Base-by-base conservation (phyloP, 1,140 invertebrate genomes). In the Sitodiplosis mosellana region DNA sequence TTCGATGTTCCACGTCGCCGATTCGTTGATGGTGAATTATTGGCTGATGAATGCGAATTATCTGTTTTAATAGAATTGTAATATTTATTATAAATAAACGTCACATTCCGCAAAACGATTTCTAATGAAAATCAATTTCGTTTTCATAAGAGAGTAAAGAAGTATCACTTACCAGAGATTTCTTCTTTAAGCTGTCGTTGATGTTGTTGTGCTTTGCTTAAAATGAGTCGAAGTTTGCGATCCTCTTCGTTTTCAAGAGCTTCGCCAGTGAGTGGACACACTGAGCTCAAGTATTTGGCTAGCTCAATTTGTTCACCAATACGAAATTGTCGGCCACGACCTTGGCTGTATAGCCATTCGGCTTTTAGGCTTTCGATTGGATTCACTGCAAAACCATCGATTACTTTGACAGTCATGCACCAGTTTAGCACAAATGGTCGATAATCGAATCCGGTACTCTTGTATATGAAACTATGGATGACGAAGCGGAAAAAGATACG, bases 341-440 rank as follows among this genome's bases (percentile, higher is more conserved):
- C 88, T 70, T 93, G 89, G 53, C 86, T 90, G 63, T 90, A 92
- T 41, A 94, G 67, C 89, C 89, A 93, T 62, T 93, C 88, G n/a
- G 86, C 88, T 70, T 89, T 87, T 49, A 92, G 72, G 63, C 88
- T 90, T 74, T 94, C 89, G 56, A 90, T 83, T 41, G 87, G 82
- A 63, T 83, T 81, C 45, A 93, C 83, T 46, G 82, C 75, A 66
- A 81, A 87, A 36, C 87, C 88, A 69, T 94, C 90, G 40, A 94
- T 80, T 14, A 82, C 75, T 63, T 83, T 82, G 2, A 93, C 73
- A 60, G 76, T 82, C 72, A 87, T 77, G 65, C 87, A 87, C 88
- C 89, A 93, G 67, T 92, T 93, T 48, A 92, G 76, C 50, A 92
- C 73, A 72, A 87, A 93, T 38, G 89, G 88, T 51, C 89, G 76